These are phyloP conservation scores for Sceloporus undulatus DNA, from an alignment of 2,113 vertebrate species.

Conservation along the genomic window DNA sequence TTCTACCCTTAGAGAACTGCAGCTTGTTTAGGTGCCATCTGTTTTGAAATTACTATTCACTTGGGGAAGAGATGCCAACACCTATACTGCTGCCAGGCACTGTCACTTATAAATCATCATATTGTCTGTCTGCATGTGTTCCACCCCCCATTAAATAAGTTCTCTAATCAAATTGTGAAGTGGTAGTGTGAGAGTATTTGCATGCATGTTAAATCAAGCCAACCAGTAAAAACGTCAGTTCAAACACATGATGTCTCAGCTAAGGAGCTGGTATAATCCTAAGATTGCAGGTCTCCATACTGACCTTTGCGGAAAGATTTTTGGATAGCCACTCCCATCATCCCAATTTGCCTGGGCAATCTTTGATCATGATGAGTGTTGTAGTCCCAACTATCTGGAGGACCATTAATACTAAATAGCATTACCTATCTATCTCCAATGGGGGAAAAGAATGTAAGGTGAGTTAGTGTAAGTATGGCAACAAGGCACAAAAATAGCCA, in stretches of 20 bases:
- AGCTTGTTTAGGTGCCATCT: constrained; percentile 32
- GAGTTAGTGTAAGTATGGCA: too few relatives aligned
- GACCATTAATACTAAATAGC: too few relatives aligned
- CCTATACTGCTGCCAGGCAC: background rate
- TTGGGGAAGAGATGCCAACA: constrained; percentile 14
- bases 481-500: too few relatives aligned
- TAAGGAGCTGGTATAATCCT: background rate
- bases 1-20: constrained; percentile 49
- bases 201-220: too few relatives aligned
- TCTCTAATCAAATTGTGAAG: constrained; percentile 3
- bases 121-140: constrained; percentile 1
- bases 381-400: background rate
- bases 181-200: constrained; percentile 29
- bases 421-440: too few relatives aligned
- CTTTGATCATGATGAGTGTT: background rate
- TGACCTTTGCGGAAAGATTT: background rate
- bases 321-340: background rate
- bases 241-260: constrained; percentile 55
- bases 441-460: too few relatives aligned
- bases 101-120: constrained; percentile 32
- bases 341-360: background rate
- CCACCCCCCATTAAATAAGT: background rate
- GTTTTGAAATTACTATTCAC: constrained; percentile 26
- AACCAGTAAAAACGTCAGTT: background rate
- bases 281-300: background rate